phyloP scores from a whole-genome alignment of 2,113 vertebrate species.

The Actenoides lindsayi region DNA sequence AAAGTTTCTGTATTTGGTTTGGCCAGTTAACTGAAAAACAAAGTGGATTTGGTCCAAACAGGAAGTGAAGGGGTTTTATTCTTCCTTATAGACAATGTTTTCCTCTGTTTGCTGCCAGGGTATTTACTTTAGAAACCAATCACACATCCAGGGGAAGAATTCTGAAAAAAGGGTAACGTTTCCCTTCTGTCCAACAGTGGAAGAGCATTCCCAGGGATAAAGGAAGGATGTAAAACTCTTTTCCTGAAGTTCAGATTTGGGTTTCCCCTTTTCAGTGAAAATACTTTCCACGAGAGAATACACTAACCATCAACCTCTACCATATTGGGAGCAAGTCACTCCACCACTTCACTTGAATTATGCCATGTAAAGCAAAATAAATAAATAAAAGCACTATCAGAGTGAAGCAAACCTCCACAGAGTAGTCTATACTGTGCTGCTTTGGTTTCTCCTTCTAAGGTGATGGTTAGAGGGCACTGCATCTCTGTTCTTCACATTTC shows the following conservation, averaged over 20 bases:
- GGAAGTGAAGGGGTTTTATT: neutral
- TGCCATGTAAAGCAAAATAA: neutral
- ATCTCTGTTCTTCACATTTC: neutral
- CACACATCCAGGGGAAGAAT: neutral
- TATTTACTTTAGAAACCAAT: constrained; percentile 16
- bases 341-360: neutral
- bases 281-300: neutral
- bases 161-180: neutral
- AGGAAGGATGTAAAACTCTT: neutral
- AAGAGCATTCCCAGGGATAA: neutral
- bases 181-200: neutral
- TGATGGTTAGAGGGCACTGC: neutral
- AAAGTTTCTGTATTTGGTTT: constrained; percentile 14
- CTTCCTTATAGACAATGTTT: constrained; percentile 16
- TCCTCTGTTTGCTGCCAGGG: constrained; percentile 6
- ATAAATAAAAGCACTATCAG: neutral
- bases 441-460: neutral
- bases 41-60: constrained; percentile 29
- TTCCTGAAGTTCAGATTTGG: neutral
- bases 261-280: neutral
- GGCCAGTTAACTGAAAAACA: constrained; percentile 25
- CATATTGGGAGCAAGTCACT: neutral
- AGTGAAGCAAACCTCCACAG: neutral
- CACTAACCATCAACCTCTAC: neutral
- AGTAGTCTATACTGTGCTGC: neutral